Conservation (phyloP, 1,140 invertebrate genomes). For the Pararge aegeria region DNA sequence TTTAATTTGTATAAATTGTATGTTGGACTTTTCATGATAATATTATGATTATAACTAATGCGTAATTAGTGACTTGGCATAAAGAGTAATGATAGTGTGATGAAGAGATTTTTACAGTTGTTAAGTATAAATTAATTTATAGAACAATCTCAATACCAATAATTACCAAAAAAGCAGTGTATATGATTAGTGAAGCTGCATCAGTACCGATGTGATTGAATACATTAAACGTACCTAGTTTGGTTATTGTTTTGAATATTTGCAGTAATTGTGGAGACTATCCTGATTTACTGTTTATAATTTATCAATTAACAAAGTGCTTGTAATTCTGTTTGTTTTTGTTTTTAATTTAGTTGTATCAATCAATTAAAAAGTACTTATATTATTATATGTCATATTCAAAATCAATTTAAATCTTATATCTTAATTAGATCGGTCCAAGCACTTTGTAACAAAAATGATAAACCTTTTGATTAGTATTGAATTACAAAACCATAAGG, state of each 20-base stretch:
- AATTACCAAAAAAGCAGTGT: slow-evolving; percentile 79
- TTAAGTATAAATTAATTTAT: slow-evolving; percentile 80
- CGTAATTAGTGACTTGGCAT: slow-evolving; percentile 78
- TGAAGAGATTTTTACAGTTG: slow-evolving; percentile 80
- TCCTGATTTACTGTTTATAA: slow-evolving; percentile 34
- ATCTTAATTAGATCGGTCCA: slow-evolving; percentile 31
- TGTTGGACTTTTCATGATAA: slow-evolving; percentile 78
- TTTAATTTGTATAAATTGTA: slow-evolving; percentile 80
- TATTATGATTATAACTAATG: slow-evolving; percentile 77
- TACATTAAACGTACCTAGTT: slow-evolving; percentile 35
- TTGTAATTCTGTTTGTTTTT: slow-evolving; percentile 37
- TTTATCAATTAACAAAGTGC: slow-evolving; percentile 50
- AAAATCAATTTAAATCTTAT: slow-evolving; percentile 23
- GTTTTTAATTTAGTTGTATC: slow-evolving; percentile 15
- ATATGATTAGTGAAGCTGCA: slow-evolving; percentile 69
- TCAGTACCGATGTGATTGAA: slow-evolving; percentile 60
- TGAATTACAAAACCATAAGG: slow-evolving; percentile 78
- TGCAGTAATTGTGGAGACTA: slow-evolving; percentile 30
- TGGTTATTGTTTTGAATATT: slow-evolving; percentile 31
- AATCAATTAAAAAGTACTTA: slow-evolving; percentile 19
- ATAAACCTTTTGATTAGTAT: slow-evolving; percentile 45
- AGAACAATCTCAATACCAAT: slow-evolving; percentile 80
- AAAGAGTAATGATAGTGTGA: slow-evolving; percentile 77
- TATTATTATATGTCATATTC: slow-evolving; percentile 13
- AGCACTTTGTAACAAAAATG: slow-evolving; percentile 51